These are phyloP conservation scores for Blera fallax DNA, from an alignment of 2,888 invertebrate genomes.

Conservation along the genomic window DNA sequence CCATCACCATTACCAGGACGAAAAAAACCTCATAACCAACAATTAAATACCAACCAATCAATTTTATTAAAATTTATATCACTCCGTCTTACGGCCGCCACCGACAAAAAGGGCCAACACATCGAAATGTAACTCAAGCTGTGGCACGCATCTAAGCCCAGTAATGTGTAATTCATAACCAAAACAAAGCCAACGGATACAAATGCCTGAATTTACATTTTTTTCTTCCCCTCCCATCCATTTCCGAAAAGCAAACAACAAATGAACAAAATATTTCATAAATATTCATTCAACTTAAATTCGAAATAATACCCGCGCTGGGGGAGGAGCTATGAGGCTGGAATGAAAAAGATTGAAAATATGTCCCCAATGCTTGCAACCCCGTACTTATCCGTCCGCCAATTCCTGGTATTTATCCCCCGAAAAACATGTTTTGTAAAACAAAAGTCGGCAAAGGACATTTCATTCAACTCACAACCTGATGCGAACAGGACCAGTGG, in stretches of 20 bases:
- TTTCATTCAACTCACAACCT: background rate
- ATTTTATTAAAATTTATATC: conserved; percentile 22
- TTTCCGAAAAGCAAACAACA: background rate
- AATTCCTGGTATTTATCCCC: conserved; percentile 38
- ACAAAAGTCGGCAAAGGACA: conserved; percentile 40
- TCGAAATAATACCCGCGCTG: conserved; percentile 16
- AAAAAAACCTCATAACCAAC: background rate
- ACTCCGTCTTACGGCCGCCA: background rate
- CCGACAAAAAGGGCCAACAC: background rate
- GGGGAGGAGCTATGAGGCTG: background rate
- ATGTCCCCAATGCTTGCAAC: background rate
- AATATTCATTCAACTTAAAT: conserved; percentile 49
- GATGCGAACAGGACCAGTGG: background rate
- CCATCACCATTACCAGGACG: background rate
- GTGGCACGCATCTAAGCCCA: conserved; percentile 4
- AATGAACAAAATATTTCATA: conserved; percentile 33
- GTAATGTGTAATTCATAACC: conserved; percentile 34
- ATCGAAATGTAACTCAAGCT: background rate
- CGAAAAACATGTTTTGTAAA: conserved; percentile 43
- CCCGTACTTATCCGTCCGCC: background rate
- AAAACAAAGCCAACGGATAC: conserved; percentile 13
- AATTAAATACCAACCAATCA: conserved; percentile 4
- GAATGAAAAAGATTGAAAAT: conserved; percentile 5
- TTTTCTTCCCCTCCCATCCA: background rate
- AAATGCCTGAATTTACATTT: conserved; percentile 11